Evolutionary conservation across 2,797 vertebrate genomes (phyloP).

Genomic region (Kryptopterus vitreolus): DNA sequence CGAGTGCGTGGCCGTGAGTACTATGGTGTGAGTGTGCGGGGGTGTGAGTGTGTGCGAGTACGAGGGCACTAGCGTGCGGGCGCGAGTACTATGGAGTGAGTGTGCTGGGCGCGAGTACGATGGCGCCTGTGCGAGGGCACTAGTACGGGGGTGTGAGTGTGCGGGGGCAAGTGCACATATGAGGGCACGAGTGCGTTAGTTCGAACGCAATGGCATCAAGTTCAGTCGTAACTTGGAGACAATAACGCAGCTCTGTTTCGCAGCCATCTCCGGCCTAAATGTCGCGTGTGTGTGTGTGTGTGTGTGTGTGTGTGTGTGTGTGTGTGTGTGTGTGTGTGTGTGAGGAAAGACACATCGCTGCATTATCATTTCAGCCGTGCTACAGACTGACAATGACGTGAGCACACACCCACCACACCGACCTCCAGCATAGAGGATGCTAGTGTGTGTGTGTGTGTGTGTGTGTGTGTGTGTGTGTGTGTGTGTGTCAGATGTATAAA

Average conservation of each 20-base stretch:
- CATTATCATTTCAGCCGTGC: conserved; percentile 38
- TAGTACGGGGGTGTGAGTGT: no score
- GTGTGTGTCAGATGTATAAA: background rate
- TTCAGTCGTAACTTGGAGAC: background rate
- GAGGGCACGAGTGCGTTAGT: background rate
- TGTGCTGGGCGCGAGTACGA: no score
- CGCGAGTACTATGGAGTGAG: no score
- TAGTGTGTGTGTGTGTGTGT: background rate
- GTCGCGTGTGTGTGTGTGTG: no score
- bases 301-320: no score
- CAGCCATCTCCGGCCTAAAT: conserved; percentile 1
- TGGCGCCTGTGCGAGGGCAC: no score
- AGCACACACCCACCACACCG: conserved; percentile 8
- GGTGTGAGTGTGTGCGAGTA: no score
- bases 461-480: background rate
- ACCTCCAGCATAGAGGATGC: background rate
- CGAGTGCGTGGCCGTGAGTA: no score
- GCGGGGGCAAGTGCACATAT: no score
- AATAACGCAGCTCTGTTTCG: conserved; percentile 3
- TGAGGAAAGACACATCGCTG: conserved; percentile 26
- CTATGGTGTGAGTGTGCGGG: no score
- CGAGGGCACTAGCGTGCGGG: no score
- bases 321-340: no score
- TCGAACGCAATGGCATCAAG: background rate
- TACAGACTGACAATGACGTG: background rate